Base-by-base conservation (phyloP, 2,113 vertebrate species). In the Sceloporus undulatus region DNA sequence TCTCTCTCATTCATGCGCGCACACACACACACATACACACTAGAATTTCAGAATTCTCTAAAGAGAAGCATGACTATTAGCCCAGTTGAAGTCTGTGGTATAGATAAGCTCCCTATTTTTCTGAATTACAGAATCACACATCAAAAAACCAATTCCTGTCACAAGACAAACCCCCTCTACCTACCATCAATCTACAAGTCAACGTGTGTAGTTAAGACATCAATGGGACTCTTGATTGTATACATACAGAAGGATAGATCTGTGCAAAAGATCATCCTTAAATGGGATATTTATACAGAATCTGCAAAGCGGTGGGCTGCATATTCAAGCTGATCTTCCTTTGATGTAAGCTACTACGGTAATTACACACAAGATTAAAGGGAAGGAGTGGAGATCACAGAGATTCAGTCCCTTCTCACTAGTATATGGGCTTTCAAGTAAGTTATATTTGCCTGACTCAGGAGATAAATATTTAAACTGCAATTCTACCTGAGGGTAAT, bases 261-360 rank as follows among this genome's bases (percentile, higher is more conserved):
- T 82, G 73, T 81, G 2, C 6, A 82, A 87, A 87, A 70, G 9
- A 82, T 82, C 71, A 82, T 66, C 70, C 56, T 25, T 82, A 87
- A 87, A 87, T 9, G 76, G 54, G 73, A n/a, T 87, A 82, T 65
- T 82, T 76, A 75, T 66, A 29, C 75, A 82, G 54, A 82, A 82
- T 34, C n/a, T 82, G 79, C 40, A 75, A 66, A 76, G 40, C n/a
- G 21, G 42, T 52, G 40, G n/a, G 79, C 38, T 87, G 27, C 29
- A 65, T 75, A 71, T 25, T 82, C 18, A 52, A 66, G 10, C 52
- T 34, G 18, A 66, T 82, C 19, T 82, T 65, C 29, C 54, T 87
- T 66, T 66, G 56, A 82, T 76, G 14, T 76, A 76, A 16, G 79
- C 29, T 25, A 34, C 54, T 48, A 54, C 29, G 56, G 38, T 65